These are phyloP conservation scores for Cremastinae sp. DNA, from an alignment of 2,888 invertebrate species.

Conservation along the genomic window DNA sequence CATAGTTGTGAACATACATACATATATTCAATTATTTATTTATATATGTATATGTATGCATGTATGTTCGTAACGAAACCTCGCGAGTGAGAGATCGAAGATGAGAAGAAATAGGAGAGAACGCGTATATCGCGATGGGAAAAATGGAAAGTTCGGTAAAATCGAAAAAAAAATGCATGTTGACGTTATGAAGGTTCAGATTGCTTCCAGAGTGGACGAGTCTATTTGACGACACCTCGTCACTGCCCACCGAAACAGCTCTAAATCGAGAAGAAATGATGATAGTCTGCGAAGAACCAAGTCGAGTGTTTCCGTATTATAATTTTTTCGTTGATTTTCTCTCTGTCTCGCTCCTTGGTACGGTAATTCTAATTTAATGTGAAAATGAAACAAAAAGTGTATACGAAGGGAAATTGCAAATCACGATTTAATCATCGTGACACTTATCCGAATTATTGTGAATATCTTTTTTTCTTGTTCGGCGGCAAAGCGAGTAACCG, in stretches of 20 bases:
- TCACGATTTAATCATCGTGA: conserved; percentile 27
- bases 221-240: conserved; percentile 47
- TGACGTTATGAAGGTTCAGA: conserved; percentile 50
- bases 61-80: conserved; percentile 59
- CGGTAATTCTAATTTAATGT: conserved; percentile 44
- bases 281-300: conserved; percentile 23
- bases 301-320: conserved; percentile 50
- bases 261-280: conserved; percentile 54
- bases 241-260: conserved; percentile 63
- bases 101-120: conserved; percentile 17
- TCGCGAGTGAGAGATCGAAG: conserved; percentile 52
- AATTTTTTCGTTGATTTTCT: conserved; percentile 41
- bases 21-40: conserved; percentile 65
- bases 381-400: conserved; percentile 33
- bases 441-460: conserved; percentile 48
- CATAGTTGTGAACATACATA: conserved; percentile 63
- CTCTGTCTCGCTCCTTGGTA: conserved; percentile 15
- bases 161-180: conserved; percentile 28
- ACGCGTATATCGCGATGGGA: conserved; percentile 39
- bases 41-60: conserved; percentile 58
- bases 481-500: conserved; percentile 20
- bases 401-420: conserved; percentile 53
- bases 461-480: conserved; percentile 20
- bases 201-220: conserved; percentile 60
- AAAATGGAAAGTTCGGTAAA: conserved; percentile 8